Percentiles rank a stretch among this genome's conserved stretches.
These are phyloP conservation scores for Sphenodon punctatus DNA, from an alignment of 2,797 vertebrate species.

Conservation along the genomic window DNA sequence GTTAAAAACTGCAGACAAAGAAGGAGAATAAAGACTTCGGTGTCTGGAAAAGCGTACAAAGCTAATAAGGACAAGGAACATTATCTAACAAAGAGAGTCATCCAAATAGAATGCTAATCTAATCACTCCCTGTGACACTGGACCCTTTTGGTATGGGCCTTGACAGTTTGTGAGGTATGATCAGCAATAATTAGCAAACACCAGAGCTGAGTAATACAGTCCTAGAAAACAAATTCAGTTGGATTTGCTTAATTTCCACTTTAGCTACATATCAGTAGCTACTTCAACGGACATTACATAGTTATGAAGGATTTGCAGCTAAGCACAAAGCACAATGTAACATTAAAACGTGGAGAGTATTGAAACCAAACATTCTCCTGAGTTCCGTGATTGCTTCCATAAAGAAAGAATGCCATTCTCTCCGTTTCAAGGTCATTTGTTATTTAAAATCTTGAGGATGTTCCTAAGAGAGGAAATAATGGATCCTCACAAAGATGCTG, in stretches of 20 bases:
- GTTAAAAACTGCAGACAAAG: constrained; percentile 33
- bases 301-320: background rate
- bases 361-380: constrained; percentile 5
- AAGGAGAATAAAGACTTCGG: background rate
- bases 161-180: constrained; percentile 2
- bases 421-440: background rate
- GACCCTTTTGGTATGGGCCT: background rate
- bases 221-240: background rate
- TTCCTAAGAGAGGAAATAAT: constrained; percentile 2
- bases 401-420: constrained; percentile 9
- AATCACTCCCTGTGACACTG: background rate
- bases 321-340: constrained; percentile 1
- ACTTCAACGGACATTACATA: background rate
- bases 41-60: background rate
- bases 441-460: constrained; percentile 8
- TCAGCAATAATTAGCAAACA: background rate
- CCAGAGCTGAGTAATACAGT: background rate
- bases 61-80: accelerated
- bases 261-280: background rate
- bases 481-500: too few species aligned
- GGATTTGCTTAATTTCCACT: background rate
- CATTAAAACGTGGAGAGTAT: constrained; percentile 16
- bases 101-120: background rate
- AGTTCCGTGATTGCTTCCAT: constrained; percentile 23
- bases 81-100: background rate